These are phyloP conservation scores for Piliocolobus tephrosceles DNA, from an alignment of 2,113 vertebrate genomes.

Conservation along the genomic window DNA sequence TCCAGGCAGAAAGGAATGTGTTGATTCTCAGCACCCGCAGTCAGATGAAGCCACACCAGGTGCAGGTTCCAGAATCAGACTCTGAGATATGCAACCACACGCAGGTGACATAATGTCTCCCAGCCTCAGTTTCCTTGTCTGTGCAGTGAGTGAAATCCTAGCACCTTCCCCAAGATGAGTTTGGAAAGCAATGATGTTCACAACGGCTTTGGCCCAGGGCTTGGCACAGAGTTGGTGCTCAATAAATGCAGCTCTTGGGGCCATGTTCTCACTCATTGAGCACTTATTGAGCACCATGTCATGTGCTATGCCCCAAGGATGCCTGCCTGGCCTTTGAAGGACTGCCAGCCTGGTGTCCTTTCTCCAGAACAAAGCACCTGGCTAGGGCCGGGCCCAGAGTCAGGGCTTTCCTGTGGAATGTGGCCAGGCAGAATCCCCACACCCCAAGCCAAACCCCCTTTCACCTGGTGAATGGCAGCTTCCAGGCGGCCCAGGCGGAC, in stretches of 20 bases:
- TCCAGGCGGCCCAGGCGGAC: constrained; percentile 85
- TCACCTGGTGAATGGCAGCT: constrained; percentile 86
- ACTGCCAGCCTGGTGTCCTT: not conserved
- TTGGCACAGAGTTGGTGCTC: not conserved
- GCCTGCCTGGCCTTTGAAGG: not conserved
- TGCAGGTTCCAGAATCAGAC: not conserved
- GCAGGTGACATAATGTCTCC: too few species aligned
- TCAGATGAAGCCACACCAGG: not conserved
- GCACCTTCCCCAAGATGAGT: not conserved
- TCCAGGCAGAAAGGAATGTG: accelerated
- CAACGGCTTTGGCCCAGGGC: not conserved
- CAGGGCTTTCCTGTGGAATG: not conserved
- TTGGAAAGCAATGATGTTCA: not conserved
- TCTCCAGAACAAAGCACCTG: accelerated
- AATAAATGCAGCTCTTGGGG: not conserved
- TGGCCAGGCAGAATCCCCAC: not conserved
- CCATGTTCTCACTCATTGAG: not conserved
- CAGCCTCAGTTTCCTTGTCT: not conserved
- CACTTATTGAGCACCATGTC: accelerated
- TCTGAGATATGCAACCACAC: not conserved
- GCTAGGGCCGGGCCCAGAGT: not conserved
- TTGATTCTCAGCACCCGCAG: not conserved
- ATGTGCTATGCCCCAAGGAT: too few species aligned
- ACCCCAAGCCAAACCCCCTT: accelerated
- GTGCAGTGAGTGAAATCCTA: not conserved